phyloP scores from a whole-genome alignment of 2,113 vertebrate genomes.

The Alosa alosa region DNA sequence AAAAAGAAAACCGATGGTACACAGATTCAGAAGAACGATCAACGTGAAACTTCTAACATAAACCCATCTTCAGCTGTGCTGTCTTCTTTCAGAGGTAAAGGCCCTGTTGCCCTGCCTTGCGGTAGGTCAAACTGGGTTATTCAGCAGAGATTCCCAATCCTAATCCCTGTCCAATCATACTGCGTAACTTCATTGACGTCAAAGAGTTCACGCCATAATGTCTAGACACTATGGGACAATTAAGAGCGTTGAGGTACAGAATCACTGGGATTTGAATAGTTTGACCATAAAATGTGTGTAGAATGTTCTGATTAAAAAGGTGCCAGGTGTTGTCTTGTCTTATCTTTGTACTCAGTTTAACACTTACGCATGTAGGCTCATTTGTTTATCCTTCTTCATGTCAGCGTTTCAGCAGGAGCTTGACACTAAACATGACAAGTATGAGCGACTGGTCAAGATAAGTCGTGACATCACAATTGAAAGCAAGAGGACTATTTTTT shows the following conservation, averaged over 20 bases:
- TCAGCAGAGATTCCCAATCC: background rate
- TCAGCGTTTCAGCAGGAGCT: constrained; percentile 92
- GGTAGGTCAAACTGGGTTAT: background rate
- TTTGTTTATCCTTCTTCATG: background rate
- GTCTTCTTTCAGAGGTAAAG: constrained; percentile 82
- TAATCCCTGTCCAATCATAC: too few species aligned
- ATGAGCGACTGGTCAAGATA: constrained; percentile 92
- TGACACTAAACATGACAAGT: constrained; percentile 91
- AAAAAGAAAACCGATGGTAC: constrained; percentile 79
- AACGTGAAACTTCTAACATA: constrained; percentile 33
- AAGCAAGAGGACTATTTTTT: constrained; percentile 95
- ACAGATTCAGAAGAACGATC: constrained; percentile 69
- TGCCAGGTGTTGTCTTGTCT: background rate
- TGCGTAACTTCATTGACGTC: too few species aligned
- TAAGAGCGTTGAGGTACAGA: background rate
- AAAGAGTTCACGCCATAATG: too few species aligned
- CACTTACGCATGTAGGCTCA: background rate
- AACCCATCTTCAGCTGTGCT: constrained; percentile 76
- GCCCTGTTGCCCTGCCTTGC: background rate
- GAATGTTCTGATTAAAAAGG: background rate
- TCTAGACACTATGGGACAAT: background rate
- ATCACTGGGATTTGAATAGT: background rate
- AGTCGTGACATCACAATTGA: constrained; percentile 96
- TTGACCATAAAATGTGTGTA: background rate
- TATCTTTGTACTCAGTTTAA: background rate